Base-by-base conservation (phyloP, 2,888 invertebrate genomes). In the Drosophila anomelani region DNA sequence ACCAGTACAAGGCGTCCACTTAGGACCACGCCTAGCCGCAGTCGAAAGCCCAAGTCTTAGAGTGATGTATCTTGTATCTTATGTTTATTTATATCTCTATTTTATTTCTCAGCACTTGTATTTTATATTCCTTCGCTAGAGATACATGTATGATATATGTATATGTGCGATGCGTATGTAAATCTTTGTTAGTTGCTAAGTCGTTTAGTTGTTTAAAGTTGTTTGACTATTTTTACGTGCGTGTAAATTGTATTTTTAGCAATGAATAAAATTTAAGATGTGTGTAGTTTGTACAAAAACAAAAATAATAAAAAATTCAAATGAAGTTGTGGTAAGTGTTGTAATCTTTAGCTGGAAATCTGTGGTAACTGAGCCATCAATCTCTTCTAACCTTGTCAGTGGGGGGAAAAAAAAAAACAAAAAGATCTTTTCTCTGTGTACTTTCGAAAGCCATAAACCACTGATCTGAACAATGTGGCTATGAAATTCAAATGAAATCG, bases 11-110 rank as follows among this genome's bases (percentile, higher is more conserved):
- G 81, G 67, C 85, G 90, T 8, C 79, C 85, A 12, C 72, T 84
- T 51, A 78, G 91, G 43, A 86, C 86, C 29, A 84, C 79, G n/a
- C 82, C 89, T 36, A 91, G 89, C 67, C 84, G 90, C 66, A 91
- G 90, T 76, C 83, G 90, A 61, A 91, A 90, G 72, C 77, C 89
- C 67, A 91, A 90, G 67, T 75, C 85, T 47, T 91, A 79, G 71
- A 47, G 47, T 29, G 64, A 71, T 71, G 76, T 60, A 68, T 39
- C 43, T 57, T 70, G 57, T 75, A 49, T 55, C 51, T 71, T 53
- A 53, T 61, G 58, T 54, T 60, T 68, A 62, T 73, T 64, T 71
- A 56, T 74, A 54, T 47, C 38, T 54, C 43, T 75, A 51, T 57
- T 57, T 53, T 46, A 53, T 36, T 59, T 34, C 59, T 43, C 66